A percentile compares a stretch with the other conserved stretches of the same genome.
phyloP scores from a whole-genome alignment of 2,888 invertebrate species.

The Adela reaumurella region DNA sequence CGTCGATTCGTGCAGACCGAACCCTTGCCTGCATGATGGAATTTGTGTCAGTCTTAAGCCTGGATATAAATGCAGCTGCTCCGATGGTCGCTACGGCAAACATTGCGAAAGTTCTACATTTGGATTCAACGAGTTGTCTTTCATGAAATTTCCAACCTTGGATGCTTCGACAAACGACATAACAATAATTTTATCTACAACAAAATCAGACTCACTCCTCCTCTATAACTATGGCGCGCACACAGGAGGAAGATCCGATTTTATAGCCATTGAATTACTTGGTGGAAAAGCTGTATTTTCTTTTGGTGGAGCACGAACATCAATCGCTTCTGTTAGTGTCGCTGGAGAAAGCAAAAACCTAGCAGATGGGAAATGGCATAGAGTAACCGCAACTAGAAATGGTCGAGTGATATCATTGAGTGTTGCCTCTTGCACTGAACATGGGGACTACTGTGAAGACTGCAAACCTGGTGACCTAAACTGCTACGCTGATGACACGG shows the following conservation, averaged over 20 bases:
- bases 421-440: conserved; percentile 76
- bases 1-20: conserved; percentile 86
- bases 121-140: conserved; percentile 87
- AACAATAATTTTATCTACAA: conserved; percentile 86
- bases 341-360: conserved; percentile 61
- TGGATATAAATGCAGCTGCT: conserved; percentile 82
- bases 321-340: conserved; percentile 77
- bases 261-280: conserved; percentile 86
- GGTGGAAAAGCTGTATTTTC: conserved; percentile 84
- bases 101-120: conserved; percentile 89
- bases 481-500: conserved; percentile 83
- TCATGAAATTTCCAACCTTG: conserved; percentile 81
- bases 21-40: conserved; percentile 90
- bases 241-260: conserved; percentile 86
- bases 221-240: conserved; percentile 89
- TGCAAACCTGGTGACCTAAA: conserved; percentile 78
- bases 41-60: conserved; percentile 85
- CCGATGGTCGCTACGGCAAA: conserved; percentile 82
- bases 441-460: conserved; percentile 82
- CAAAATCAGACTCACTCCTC: conserved; percentile 80
- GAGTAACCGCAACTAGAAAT: conserved; percentile 86
- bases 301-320: conserved; percentile 84
- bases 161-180: conserved; percentile 90
- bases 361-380: conserved; percentile 88
- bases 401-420: conserved; percentile 84